phyloP scores from a whole-genome alignment of 2,888 invertebrate genomes.

The Lasioglossum malachurum region DNA sequence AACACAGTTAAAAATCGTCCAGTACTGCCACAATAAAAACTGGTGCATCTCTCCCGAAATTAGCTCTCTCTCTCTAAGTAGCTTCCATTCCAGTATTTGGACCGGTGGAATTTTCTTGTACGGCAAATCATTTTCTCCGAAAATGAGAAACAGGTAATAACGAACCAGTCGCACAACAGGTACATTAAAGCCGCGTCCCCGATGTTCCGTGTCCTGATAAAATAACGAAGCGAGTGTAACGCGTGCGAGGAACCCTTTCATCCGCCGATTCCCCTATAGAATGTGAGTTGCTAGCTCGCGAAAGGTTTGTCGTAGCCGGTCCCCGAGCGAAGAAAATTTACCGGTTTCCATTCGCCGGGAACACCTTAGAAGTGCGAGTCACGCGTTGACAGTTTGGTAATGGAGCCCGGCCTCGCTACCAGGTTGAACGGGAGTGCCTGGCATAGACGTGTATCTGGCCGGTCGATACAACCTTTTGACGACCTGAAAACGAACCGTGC shows the following conservation, averaged over 20 bases:
- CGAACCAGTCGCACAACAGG: not conserved
- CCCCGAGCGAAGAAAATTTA: constrained; percentile 41
- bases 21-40: too few relatives aligned
- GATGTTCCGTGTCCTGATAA: constrained; percentile 1
- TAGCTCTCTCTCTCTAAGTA: not conserved
- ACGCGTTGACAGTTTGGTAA: constrained; percentile 73
- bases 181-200: not conserved
- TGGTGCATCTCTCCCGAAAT: too few relatives aligned
- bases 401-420: constrained; percentile 62
- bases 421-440: constrained; percentile 68
- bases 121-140: too few relatives aligned
- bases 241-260: constrained; percentile 8
- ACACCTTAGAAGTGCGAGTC: constrained; percentile 58
- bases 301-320: constrained; percentile 22
- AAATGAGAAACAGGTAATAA: not conserved
- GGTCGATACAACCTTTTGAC: constrained; percentile 73
- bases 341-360: not conserved
- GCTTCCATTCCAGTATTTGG: not conserved
- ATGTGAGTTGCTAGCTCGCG: not conserved
- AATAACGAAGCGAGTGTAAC: not conserved
- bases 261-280: not conserved
- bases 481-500: constrained; percentile 66
- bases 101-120: not conserved
- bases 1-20: too few relatives aligned
- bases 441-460: constrained; percentile 62